Evolutionary conservation across 64 coral and sea anemone genomes (phyloP), one percentile per base, ranked within the genome.

Genomic region (Porites lutea): DNA sequence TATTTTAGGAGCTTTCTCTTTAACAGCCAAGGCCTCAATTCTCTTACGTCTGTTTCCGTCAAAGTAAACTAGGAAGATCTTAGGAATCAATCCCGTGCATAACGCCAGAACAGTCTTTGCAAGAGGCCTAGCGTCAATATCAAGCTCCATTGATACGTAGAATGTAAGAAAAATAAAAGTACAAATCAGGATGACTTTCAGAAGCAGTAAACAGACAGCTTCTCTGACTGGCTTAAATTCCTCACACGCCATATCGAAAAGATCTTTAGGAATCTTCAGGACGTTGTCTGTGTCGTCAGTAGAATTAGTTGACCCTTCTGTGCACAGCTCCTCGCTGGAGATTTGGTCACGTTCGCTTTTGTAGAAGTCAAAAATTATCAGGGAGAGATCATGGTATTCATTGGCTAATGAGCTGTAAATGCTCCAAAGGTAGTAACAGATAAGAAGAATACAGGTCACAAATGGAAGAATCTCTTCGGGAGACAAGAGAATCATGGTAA

Each of bases 341-440:
- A 37, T 37, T 37, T 37, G 27, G 27, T 37, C 27, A 12, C 62
- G 4, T 14, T 9, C 13, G 0, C 4, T 3, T 65, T 65, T 14
- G 18, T 65, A 65, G 13, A 12, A 65, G 13, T 65, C 18, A 13
- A 61, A 81, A 13, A 81, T 13, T 11, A 57, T 6, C 18, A 81
- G 11, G 12, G 57, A 23, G 37, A 81, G 78, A 59, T 81, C 78
- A 16, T 81, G 78, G 57, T 81, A 81, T 81, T 46, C 45, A 6
- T 59, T 61, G 10, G 78, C 62, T 45, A 81, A 81, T 23, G 27
- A 81, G 55, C 78, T 81, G 55, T 81, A 81, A 23, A 54, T 81
- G 45, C 54, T 43, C 54, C 54, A 81, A 11, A 62, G 2, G 12
- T 81, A 81, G 37, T 81, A 81, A 13, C 23, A 81, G 27, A 81